Evolutionary conservation across 2,113 vertebrate genomes (phyloP).

Genomic region (Carollia perspicillata): DNA sequence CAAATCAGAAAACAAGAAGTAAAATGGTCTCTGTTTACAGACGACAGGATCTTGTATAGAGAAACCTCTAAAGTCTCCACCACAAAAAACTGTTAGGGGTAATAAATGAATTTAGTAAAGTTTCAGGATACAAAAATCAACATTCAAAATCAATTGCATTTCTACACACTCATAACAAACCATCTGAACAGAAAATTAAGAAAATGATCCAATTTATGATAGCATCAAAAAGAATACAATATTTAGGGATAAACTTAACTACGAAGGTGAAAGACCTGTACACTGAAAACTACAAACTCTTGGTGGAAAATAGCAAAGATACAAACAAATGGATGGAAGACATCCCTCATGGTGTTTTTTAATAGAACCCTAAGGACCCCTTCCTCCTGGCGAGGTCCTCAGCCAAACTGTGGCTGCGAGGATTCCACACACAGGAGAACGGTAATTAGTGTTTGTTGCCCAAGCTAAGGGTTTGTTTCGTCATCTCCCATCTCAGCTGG

Average conservation of each 20-base stretch:
- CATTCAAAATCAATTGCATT: neutral
- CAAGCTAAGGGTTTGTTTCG: neutral
- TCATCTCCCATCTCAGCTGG: neutral
- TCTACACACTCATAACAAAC: neutral
- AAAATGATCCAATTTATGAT: neutral
- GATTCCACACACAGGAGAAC: neutral
- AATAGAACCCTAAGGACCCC: neutral
- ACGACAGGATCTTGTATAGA: neutral
- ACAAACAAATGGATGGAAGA: neutral
- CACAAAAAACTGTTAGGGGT: neutral
- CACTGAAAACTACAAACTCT: neutral
- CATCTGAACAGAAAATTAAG: neutral
- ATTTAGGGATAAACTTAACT: neutral
- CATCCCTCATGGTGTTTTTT: neutral
- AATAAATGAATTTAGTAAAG: slow-evolving; percentile 18
- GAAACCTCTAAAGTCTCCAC: neutral
- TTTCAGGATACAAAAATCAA: neutral
- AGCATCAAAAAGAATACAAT: neutral
- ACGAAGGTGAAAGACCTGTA: neutral
- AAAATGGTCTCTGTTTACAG: neutral
- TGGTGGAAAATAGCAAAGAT: neutral
- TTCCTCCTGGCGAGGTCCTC: neutral
- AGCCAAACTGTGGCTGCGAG: neutral
- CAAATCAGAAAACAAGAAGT: neutral
- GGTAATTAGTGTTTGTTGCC: neutral